These are phyloP conservation scores for Papilio demoleus DNA, from an alignment of 2,888 invertebrate genomes.

Conservation along the genomic window DNA sequence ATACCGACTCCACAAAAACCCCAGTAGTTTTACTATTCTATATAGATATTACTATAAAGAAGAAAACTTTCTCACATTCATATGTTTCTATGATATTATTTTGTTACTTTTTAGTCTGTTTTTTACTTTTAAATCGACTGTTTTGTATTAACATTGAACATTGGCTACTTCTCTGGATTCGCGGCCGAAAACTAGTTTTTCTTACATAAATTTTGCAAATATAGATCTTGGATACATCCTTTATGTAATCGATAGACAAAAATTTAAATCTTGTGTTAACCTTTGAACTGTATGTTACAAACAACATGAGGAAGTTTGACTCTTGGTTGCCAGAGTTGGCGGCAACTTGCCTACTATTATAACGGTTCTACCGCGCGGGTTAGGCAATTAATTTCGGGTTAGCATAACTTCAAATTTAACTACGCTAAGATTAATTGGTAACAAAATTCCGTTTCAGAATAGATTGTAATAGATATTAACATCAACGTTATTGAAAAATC, in stretches of 20 bases:
- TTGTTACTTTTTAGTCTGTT: too few relatives aligned
- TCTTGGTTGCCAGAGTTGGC: background rate
- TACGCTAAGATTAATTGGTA: slow-evolving; percentile 14
- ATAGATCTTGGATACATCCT: too few relatives aligned
- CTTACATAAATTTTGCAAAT: too few relatives aligned
- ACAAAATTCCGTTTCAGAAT: background rate
- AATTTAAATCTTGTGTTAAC: background rate
- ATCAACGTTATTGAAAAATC: background rate
- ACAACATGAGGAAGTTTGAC: slow-evolving; percentile 13
- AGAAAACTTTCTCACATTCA: too few relatives aligned
- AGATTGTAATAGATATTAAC: background rate
- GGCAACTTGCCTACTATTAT: slow-evolving; percentile 6
- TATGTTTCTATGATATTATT: too few relatives aligned
- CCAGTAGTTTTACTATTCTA: too few relatives aligned
- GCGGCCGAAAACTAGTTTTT: too few relatives aligned
- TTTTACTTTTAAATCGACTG: too few relatives aligned
- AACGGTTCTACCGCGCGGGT: slow-evolving; percentile 6
- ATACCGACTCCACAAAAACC: too few relatives aligned
- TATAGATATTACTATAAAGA: too few relatives aligned
- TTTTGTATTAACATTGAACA: too few relatives aligned
- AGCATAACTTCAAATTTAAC: slow-evolving; percentile 18
- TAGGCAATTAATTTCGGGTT: slow-evolving; percentile 35
- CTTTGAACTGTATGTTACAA: background rate
- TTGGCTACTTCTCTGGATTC: too few relatives aligned
- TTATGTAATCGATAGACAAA: background rate